Evolutionary conservation across 2,888 invertebrate species (phyloP), one percentile per base, ranked within the genome.

Genomic region (Augochlorella aurata): DNA sequence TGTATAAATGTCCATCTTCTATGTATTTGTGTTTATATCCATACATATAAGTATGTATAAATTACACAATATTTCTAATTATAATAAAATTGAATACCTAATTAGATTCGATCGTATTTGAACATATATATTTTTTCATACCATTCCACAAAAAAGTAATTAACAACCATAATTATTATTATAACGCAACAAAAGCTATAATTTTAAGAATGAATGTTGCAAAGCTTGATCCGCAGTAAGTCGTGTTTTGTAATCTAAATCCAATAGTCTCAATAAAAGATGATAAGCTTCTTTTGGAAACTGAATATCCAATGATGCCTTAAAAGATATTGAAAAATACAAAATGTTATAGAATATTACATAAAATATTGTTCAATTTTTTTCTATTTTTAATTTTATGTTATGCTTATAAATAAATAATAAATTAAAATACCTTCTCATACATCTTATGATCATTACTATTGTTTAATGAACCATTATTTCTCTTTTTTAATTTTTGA

Each of bases 251-350:
- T 97, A 97, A 94, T 97, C 96, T n/a, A 97, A 95, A 92, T 97
- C 97, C 88, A 98, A 94, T 88, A 98, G 94, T 73, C 95, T 95
- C 85, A 94, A 94, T 77, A 97, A 94, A 85, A 98, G 94, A 91
- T 97, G 95, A 94, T 96, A 98, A 1, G 97, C 97, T 83, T 95
- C 94, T 89, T 95, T 95, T 38, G 97, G 97, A 94, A 96, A 97
- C 66, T 89, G 91, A 82, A 74, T 85, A 58, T 81, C 78, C 79
- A 78, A 61, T 79, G 84, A 63, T 78, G 81, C 91, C 94, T 92
- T 85, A 79, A 89, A 87, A 81, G 68, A 86, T 85, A 77, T 73
- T 65, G n/a, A 81, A 21, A 85, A 83, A 79, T 73, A 80, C 29
- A 68, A 70, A 63, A 73, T 75, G 29, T 21, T 65, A 71, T 54